phyloP scores from a whole-genome alignment of 2,888 invertebrate species.

The Drosophila anomelani region DNA sequence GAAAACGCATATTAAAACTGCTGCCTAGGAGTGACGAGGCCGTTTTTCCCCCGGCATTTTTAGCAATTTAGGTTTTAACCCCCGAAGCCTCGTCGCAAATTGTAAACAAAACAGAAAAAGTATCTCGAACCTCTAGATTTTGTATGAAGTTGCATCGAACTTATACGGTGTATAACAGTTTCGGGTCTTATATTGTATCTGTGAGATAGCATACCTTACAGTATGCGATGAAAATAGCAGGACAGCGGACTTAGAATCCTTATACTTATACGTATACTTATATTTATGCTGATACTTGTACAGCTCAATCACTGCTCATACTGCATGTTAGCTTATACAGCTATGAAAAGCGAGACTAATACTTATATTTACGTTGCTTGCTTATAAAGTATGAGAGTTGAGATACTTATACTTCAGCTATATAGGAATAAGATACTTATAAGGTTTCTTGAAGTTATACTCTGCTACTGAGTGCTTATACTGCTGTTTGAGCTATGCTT shows the following conservation, averaged over 20 bases:
- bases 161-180: slow-evolving; percentile 44
- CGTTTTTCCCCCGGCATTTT: slow-evolving; percentile 9
- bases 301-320: too few relatives aligned
- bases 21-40: slow-evolving; percentile 5
- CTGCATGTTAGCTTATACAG: too few relatives aligned
- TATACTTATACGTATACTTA: neutral
- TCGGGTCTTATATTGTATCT: neutral
- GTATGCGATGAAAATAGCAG: too few relatives aligned
- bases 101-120: slow-evolving; percentile 14
- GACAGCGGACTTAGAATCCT: too few relatives aligned
- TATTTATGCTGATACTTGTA: neutral
- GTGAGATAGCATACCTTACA: too few relatives aligned
- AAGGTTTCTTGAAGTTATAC: neutral
- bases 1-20: slow-evolving; percentile 38
- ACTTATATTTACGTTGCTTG: neutral
- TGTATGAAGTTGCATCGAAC: slow-evolving; percentile 25
- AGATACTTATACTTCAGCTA: neutral
- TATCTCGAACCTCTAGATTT: neutral
- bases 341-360: neutral
- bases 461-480: neutral
- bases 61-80: slow-evolving; percentile 16
- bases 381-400: neutral
- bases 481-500: neutral
- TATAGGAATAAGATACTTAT: neutral
- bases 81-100: neutral